phyloP scores from a whole-genome alignment of 1,140 invertebrate genomes.

The Papilio xuthus region DNA sequence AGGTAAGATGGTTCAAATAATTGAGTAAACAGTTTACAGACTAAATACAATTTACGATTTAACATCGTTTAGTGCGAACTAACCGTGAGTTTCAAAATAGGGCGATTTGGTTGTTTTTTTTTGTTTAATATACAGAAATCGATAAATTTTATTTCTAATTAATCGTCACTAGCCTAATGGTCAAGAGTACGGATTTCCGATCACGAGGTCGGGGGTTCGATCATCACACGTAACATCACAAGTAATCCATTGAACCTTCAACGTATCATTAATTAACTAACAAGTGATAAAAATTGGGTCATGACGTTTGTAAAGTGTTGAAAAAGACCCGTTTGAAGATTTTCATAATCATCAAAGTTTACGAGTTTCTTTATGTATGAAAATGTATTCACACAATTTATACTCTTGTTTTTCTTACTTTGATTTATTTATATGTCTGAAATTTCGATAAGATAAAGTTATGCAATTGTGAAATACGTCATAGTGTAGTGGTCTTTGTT shows the following conservation, averaged over 20 bases:
- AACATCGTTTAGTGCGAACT: too few relatives aligned
- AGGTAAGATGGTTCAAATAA: background rate
- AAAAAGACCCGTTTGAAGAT: background rate
- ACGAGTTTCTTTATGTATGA: background rate
- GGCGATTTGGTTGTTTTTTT: too few relatives aligned
- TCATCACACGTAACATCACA: background rate
- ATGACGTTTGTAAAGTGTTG: background rate
- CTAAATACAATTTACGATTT: too few relatives aligned
- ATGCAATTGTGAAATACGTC: too few relatives aligned
- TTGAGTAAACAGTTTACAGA: background rate
- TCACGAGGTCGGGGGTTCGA: too few relatives aligned
- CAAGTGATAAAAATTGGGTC: background rate
- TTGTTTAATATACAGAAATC: too few relatives aligned
- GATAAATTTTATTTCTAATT: too few relatives aligned
- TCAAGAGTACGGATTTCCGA: too few relatives aligned
- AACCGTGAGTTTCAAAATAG: too few relatives aligned
- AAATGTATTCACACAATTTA: background rate
- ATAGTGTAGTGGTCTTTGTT: too few relatives aligned
- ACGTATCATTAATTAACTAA: background rate
- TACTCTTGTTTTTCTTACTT: background rate
- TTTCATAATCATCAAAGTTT: background rate
- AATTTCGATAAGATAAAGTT: background rate
- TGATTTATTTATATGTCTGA: background rate
- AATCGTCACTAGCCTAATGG: too few relatives aligned
- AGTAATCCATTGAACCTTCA: background rate